Evolutionary conservation across 2,113 vertebrate species (phyloP).

Genomic region (Gymnogyps californianus): DNA sequence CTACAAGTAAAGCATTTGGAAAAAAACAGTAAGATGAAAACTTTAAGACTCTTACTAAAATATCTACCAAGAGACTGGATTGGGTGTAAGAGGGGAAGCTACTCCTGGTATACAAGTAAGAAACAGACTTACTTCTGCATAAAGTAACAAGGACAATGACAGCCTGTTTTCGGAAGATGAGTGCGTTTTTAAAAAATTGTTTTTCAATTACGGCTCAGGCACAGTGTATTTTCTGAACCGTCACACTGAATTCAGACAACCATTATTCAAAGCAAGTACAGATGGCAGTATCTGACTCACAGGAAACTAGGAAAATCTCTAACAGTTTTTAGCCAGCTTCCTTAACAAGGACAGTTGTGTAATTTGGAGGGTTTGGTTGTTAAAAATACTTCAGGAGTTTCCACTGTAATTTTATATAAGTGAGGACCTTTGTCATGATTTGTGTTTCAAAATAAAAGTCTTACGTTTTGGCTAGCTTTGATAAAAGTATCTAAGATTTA

Average conservation of each 20-base stretch:
- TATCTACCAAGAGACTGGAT: neutral
- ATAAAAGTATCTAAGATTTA: neutral
- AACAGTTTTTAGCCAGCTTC: conserved; percentile 27
- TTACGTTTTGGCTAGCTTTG: neutral
- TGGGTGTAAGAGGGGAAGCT: neutral
- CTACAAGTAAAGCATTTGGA: neutral
- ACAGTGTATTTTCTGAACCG: neutral
- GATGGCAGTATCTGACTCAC: conserved; percentile 19
- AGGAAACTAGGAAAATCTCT: conserved; percentile 30
- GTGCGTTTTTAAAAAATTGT: neutral
- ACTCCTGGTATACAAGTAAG: neutral
- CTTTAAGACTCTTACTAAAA: neutral
- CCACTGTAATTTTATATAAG: conserved; percentile 50
- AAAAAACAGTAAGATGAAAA: neutral
- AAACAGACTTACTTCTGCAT: conserved; percentile 19
- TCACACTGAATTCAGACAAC: neutral
- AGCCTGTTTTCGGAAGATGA: neutral
- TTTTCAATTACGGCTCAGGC: neutral
- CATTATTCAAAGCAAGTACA: neutral
- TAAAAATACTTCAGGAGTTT: conserved; percentile 46
- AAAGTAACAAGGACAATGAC: conserved; percentile 32
- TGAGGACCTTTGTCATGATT: neutral
- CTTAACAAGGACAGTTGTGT: conserved; percentile 29
- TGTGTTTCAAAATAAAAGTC: conserved; percentile 48
- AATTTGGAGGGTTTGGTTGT: neutral